A percentile compares a stretch with the other conserved stretches of the same genome.
These are phyloP conservation scores for Numenius phaeopus DNA, from an alignment of 2,797 vertebrate species.

Conservation along the genomic window DNA sequence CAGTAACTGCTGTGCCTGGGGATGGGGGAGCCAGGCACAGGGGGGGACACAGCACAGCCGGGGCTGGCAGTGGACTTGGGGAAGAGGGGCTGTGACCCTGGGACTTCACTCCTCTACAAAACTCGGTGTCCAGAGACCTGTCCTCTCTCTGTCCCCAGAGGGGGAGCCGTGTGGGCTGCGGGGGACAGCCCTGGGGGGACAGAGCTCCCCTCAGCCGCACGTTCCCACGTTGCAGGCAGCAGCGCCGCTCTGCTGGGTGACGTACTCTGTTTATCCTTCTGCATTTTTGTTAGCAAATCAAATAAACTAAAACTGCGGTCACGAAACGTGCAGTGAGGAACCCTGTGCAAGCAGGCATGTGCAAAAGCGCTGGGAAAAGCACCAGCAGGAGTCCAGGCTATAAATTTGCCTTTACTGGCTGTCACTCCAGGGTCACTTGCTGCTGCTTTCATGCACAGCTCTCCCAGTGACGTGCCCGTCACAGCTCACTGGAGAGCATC, in stretches of 20 bases:
- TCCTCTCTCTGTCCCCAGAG: not conserved
- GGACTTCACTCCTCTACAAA: not conserved
- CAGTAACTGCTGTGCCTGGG: fast-evolving
- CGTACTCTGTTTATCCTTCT: not conserved
- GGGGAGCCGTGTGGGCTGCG: fast-evolving
- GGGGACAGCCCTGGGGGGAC: not conserved
- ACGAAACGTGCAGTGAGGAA: not conserved
- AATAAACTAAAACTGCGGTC: not conserved
- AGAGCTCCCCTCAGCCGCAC: fast-evolving
- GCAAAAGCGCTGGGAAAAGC: not conserved
- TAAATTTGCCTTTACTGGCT: not conserved
- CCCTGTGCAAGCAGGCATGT: not conserved
- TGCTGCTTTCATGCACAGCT: fast-evolving
- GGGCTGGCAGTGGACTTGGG: not conserved
- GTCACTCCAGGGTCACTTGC: not conserved
- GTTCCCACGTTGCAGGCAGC: fast-evolving
- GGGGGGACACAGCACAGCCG: not conserved
- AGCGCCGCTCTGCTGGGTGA: not conserved
- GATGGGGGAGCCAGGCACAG: fast-evolving
- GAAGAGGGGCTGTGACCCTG: not conserved
- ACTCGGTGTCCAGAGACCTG: fast-evolving
- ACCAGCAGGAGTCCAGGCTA: not conserved
- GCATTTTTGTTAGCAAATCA: not conserved
- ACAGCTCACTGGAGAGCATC: not conserved
- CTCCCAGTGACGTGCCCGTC: not conserved